Evolutionary conservation across 2,113 vertebrate genomes (phyloP).

Genomic region (Drymodes brunneopygia): DNA sequence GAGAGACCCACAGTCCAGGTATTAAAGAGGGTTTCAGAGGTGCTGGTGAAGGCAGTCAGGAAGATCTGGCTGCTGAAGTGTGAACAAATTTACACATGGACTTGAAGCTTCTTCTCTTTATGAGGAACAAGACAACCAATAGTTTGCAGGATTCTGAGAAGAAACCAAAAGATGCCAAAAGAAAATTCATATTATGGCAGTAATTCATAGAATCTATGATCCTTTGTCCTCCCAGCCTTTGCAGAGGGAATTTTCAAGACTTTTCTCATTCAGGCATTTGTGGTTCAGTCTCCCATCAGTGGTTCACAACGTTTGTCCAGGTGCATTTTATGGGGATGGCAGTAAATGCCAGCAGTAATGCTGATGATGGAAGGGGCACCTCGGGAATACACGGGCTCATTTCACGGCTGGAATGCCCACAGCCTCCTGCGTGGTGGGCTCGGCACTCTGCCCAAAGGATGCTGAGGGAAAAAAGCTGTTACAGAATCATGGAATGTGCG

Average conservation of each 20-base stretch:
- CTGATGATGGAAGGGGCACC: background rate
- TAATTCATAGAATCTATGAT: background rate
- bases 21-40: background rate
- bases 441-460: background rate
- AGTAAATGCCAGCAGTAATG: background rate
- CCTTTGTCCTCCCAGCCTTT: background rate
- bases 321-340: background rate
- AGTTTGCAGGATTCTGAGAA: background rate
- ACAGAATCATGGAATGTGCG: too few species aligned
- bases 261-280: background rate
- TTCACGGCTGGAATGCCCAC: background rate
- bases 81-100: background rate
- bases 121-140: background rate
- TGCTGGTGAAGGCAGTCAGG: background rate
- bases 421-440: too few species aligned
- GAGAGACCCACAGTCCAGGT: background rate
- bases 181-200: background rate
- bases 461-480: background rate
- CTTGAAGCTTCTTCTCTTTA: background rate
- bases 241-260: background rate
- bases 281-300: background rate
- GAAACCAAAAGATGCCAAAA: background rate
- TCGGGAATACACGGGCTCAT: background rate
- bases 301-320: background rate
- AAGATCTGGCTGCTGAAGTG: background rate